Evolutionary conservation across 2,113 vertebrate genomes (phyloP), one percentile per base, ranked within the genome.

Genomic region (Charina bottae): DNA sequence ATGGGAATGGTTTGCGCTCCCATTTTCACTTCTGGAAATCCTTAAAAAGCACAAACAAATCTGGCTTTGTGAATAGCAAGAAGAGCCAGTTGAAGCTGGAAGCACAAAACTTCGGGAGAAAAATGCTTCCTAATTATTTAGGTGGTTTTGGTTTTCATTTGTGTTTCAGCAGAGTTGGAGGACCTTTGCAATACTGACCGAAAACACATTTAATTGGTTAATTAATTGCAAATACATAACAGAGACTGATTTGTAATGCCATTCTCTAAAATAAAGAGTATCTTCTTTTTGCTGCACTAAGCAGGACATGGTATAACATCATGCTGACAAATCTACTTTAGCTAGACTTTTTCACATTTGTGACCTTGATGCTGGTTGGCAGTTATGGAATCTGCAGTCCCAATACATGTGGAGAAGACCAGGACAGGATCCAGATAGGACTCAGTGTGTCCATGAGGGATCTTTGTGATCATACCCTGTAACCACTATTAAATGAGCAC

Each of bases 181-280:
- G 56, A 98, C 97, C 91, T 98, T 97, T 56, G 97, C 97, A 28
- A 94, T 96, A 64, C 97, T 97, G 23, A 97, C 91, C 62, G 3
- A 83, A 90, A 92, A 6, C 90, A 88, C 10, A 0, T 46, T 2
- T 53, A 55, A 28, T 54, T 26, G 53, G 17, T 49, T 49, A 49
- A 49, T 49, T 49, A 49, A 49, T 7, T 49, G 49, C 49, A 49
- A 49, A 49, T 49, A 49, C 21, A 26, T 37, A 2, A 23, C 15
- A 90, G 37, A 49, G 24, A 19, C 19, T 49, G 83, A 83, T 83
- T 85, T 78, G 49, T 55, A 23, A 53, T 2, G 46, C 78, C 56
- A 19, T 89, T 53, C 54, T 64, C 54, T 37, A 83, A 90, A 53
- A 26, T n/a, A 53, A 24, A 64, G 8, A 6, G 3, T 62, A 62